These are phyloP conservation scores for Atherinomorus stipes DNA, from an alignment of 2,113 vertebrate species.

Conservation along the genomic window DNA sequence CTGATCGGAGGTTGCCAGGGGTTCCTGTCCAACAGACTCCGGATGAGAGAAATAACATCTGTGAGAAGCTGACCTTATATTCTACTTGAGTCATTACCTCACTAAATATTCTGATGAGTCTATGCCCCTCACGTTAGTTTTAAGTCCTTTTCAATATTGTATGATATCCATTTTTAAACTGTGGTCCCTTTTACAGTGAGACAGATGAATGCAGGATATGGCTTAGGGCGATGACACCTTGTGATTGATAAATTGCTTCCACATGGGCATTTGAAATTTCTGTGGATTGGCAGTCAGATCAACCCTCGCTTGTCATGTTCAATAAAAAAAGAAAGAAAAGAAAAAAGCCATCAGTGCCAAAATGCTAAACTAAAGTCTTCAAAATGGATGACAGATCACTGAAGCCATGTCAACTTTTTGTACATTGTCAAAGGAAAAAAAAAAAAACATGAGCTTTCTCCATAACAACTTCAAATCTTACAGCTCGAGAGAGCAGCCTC, in stretches of 20 bases:
- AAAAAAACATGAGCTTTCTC: slow-evolving; percentile 11
- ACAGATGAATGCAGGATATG: too few species aligned
- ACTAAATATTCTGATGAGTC: not conserved
- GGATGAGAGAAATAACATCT: not conserved
- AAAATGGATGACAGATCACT: not conserved
- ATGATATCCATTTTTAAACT: not conserved
- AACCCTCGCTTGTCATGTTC: too few species aligned
- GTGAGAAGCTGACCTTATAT: not conserved
- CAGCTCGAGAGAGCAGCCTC: not conserved
- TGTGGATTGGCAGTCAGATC: too few species aligned
- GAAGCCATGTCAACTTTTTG: not conserved
- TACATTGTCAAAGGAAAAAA: slow-evolving; percentile 4
- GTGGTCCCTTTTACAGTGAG: too few species aligned
- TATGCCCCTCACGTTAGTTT: not conserved
- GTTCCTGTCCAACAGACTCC: not conserved
- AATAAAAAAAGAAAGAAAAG: too few species aligned
- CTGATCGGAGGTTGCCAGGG: not conserved
- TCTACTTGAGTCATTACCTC: too few species aligned
- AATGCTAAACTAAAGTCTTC: not conserved
- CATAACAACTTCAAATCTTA: slow-evolving; percentile 20
- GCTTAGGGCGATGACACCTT: not conserved
- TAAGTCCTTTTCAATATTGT: not conserved
- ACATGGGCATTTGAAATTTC: too few species aligned
- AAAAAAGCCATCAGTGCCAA: not conserved
- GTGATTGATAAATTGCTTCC: not conserved